phyloP scores from a whole-genome alignment of 2,888 invertebrate species.

The Cerceris rybyensis region DNA sequence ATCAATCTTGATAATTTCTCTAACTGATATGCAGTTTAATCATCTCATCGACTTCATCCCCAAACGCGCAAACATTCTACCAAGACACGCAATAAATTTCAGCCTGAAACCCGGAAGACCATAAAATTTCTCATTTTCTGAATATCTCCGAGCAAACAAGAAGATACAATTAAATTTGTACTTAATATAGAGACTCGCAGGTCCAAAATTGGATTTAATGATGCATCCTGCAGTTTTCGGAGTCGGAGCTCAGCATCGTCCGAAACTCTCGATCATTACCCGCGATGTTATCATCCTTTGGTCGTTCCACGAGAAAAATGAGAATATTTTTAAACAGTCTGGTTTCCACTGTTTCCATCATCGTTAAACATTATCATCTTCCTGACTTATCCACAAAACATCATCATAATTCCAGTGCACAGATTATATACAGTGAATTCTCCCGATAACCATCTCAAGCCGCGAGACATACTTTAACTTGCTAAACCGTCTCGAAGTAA shows the following conservation, averaged over 20 bases:
- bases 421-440: constrained; percentile 54
- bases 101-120: too few species aligned
- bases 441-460: constrained; percentile 55
- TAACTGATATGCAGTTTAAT: too few species aligned
- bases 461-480: constrained; percentile 56
- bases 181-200: not conserved
- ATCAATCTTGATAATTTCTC: too few species aligned
- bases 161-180: not conserved
- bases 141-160: not conserved
- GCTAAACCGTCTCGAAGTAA: constrained; percentile 39
- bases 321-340: constrained; percentile 14
- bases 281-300: constrained; percentile 17
- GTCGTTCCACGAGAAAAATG: constrained; percentile 21
- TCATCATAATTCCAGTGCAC: constrained; percentile 54
- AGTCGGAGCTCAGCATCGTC: not conserved
- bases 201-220: not conserved
- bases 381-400: constrained; percentile 44
- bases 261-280: not conserved
- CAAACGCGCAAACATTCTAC: too few species aligned
- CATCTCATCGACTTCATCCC: too few species aligned
- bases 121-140: too few species aligned
- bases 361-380: constrained; percentile 50
- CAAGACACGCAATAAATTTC: too few species aligned
- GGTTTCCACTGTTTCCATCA: constrained; percentile 40
- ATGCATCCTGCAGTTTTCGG: not conserved